A percentile compares a stretch with the other conserved stretches of the same genome.
phyloP scores from a whole-genome alignment of 2,113 vertebrate genomes.

The Pedionomus torquatus region DNA sequence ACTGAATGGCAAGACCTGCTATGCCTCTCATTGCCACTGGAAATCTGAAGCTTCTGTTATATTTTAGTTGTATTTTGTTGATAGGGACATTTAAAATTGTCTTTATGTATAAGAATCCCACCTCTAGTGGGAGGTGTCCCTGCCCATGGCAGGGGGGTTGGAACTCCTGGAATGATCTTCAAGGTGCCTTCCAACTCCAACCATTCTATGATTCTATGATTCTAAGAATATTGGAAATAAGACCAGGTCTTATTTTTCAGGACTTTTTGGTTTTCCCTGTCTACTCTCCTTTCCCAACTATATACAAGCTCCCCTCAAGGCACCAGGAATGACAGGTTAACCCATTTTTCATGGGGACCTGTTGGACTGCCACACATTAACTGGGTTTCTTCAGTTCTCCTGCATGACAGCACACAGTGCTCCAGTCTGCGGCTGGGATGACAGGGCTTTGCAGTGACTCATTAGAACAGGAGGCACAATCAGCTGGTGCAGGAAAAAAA shows the following conservation, averaged over 20 bases:
- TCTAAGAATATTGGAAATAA: neutral
- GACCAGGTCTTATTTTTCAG: neutral
- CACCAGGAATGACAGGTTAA: neutral
- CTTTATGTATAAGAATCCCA: neutral
- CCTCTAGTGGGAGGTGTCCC: too few species aligned
- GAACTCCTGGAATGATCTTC: too few species aligned
- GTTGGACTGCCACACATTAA: neutral
- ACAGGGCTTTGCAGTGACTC: conserved; percentile 8
- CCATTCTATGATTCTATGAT: too few species aligned
- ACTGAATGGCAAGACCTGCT: neutral
- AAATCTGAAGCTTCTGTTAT: neutral
- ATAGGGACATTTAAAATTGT: neutral
- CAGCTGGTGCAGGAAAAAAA: conserved; percentile 32
- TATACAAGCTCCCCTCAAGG: neutral
- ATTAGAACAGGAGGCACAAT: neutral
- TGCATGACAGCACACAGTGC: neutral
- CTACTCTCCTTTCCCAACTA: neutral
- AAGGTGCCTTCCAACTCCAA: too few species aligned
- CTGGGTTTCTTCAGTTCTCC: neutral
- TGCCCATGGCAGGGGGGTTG: too few species aligned
- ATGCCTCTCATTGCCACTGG: neutral
- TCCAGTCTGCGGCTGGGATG: neutral
- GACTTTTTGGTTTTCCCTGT: neutral
- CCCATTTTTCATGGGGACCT: neutral
- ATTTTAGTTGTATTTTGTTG: neutral